Conservation (phyloP, 2,797 vertebrate genomes). For the Poecilia velifera region DNA sequence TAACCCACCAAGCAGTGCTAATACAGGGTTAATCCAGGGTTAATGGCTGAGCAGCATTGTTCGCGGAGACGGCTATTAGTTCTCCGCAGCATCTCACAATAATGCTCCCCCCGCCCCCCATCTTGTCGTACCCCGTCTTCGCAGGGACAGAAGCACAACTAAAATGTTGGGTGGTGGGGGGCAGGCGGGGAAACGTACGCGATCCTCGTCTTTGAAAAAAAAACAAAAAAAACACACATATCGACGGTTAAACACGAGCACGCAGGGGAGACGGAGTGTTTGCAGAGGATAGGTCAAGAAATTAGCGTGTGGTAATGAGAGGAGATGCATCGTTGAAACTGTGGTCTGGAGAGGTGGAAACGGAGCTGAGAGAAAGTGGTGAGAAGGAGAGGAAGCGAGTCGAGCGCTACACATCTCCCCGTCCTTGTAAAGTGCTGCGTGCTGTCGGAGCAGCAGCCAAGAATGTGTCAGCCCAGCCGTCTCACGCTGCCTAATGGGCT, state of each 20-base stretch:
- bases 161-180: background rate
- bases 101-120: slow-evolving; percentile 41
- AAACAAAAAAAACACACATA: slow-evolving; percentile 60
- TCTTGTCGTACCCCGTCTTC: slow-evolving; percentile 52
- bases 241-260: slow-evolving; percentile 53
- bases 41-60: slow-evolving; percentile 75
- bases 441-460: slow-evolving; percentile 79
- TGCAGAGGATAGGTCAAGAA: slow-evolving; percentile 14
- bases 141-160: slow-evolving; percentile 42
- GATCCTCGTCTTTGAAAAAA: slow-evolving; percentile 36
- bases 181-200: background rate
- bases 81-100: slow-evolving; percentile 56
- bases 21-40: slow-evolving; percentile 81
- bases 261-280: slow-evolving; percentile 31
- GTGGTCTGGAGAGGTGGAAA: slow-evolving; percentile 60
- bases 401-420: slow-evolving; percentile 76
- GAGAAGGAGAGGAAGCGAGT: slow-evolving; percentile 69
- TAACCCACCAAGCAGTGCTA: slow-evolving; percentile 73
- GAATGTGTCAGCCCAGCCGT: slow-evolving; percentile 81
- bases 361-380: slow-evolving; percentile 60
- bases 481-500: slow-evolving; percentile 80
- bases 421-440: slow-evolving; percentile 81
- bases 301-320: slow-evolving; percentile 52
- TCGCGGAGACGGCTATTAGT: slow-evolving; percentile 72
- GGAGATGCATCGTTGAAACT: slow-evolving; percentile 48